These are phyloP conservation scores for Caenorhabditis latens DNA, from an alignment of 1,140 invertebrate genomes.

Conservation along the genomic window DNA sequence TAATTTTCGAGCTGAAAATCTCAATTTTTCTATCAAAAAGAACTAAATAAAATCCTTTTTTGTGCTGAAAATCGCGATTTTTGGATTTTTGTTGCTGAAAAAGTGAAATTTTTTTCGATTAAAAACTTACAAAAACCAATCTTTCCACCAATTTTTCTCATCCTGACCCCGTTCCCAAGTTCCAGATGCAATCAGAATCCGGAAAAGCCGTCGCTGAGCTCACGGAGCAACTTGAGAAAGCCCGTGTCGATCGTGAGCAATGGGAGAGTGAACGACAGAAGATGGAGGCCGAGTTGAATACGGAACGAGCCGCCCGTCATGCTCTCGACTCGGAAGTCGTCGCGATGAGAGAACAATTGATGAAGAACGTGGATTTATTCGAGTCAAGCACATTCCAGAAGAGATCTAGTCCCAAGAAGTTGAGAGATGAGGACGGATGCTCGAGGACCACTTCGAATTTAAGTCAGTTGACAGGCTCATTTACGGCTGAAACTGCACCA, in stretches of 20 bases:
- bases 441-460: slow-evolving; percentile 14
- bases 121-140: not conserved
- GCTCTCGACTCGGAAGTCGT: slow-evolving; percentile 61
- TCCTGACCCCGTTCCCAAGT: not conserved
- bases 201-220: not conserved
- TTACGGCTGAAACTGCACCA: slow-evolving; percentile 9
- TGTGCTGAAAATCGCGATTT: too few relatives aligned
- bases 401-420: slow-evolving; percentile 49
- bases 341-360: slow-evolving; percentile 70
- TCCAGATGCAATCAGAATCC: slow-evolving; percentile 46
- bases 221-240: slow-evolving; percentile 4
- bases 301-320: slow-evolving; percentile 2
- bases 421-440: not conserved
- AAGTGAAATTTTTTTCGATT: too few relatives aligned
- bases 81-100: too few relatives aligned
- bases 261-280: slow-evolving; percentile 6
- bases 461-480: slow-evolving; percentile 1
- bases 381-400: slow-evolving; percentile 57
- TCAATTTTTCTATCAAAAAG: too few relatives aligned
- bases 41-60: too few relatives aligned
- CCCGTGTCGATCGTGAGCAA: not conserved
- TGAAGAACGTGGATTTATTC: slow-evolving; percentile 71
- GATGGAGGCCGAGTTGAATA: slow-evolving; percentile 5
- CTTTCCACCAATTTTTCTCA: not conserved
- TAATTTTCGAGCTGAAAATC: too few relatives aligned